Evolutionary conservation across 2,888 invertebrate species (phyloP), one percentile per base, ranked within the genome.

Genomic region (Drosophila melanosoma): DNA sequence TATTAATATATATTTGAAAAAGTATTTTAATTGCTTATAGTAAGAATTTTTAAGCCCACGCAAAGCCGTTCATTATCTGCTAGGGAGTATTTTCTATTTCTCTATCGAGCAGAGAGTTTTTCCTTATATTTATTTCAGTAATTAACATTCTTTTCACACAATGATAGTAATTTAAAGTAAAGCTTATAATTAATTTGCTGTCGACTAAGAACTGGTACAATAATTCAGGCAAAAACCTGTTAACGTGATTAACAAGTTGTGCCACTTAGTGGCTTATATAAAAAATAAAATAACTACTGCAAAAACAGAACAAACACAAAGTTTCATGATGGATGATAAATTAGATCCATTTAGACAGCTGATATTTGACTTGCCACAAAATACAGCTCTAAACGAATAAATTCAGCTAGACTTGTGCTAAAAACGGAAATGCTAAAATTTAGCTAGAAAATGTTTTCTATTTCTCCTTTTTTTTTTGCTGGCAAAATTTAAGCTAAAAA

Each of bases 401-500:
- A 7, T 17, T n/a, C 12, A 52, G 23, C 32, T 36, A 48, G 26
- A 38, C 26, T 29, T 20, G 51, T 49, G 48, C 60, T 67, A 76
- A 62, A 70, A 59, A 42, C 15, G 51, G 40, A 68, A 57, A 70
- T 69, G 58, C 38, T 26, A 48, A 48, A 56, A 54, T 61, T 38
- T 40, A 20, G 57, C 57, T 32, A 38, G 42, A 40, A 26, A 20
- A 35, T 35, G 23, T 35, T 23, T 45, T 20, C 45, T 15, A 23
- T 45, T 23, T 42, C 33, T 26, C n/a, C 20, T 11, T 57, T 48
- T n/a, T 11, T 57, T 48, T n/a, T 45, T 7, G 4, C 20, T 61
- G 61, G 64, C 69, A 74, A 79, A 71, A 67, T 59, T 59, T 12
- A 56, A 42, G 69, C 76, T 74, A 81, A 67, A 81, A 69, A 74